Evolutionary conservation across 2,888 invertebrate genomes (phyloP), one percentile per base, ranked within the genome.

Genomic region (Hedychridium roseum): DNA sequence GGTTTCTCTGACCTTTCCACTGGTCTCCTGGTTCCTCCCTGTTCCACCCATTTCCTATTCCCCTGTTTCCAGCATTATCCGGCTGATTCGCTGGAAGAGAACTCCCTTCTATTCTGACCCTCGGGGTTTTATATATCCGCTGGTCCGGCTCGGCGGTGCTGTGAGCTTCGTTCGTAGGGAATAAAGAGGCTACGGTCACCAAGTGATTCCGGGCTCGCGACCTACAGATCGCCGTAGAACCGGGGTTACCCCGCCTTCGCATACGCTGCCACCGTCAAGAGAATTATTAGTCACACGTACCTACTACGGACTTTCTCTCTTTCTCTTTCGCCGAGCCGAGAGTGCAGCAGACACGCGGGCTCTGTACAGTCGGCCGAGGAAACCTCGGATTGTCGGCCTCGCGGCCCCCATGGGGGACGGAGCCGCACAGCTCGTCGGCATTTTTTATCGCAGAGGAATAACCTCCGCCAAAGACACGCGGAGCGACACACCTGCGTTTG

Each of bases 171-270:
- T n/a, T n/a, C 27, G 34, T 37, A 36, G 40, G 36, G 48, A 49
- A 60, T 57, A 57, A 60, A 54, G 53, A 60, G 60, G 49, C 50
- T 49, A 49, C 46, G 55, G 55, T 50, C 54, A 53, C 52, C 42
- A 52, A 57, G 52, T 50, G 50, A 50, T 62, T 52, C 42, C 35
- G n/a, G n/a, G n/a, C n/a, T n/a, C n/a, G 39, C 51, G 62, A 58
- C 55, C 55, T 54, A 52, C 37, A 34, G 38, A 52, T n/a, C n/a
- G n/a, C n/a, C n/a, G n/a, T 35, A 49, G 45, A 26, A 31, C 14
- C 20, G 14, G 38, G 34, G 46, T 39, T 41, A 43, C 34, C 11
- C 31, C 14, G 11, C 11, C 4, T 5, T 7, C 14, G 31, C 31
- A 11, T 9, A 23, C 23, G 9, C 9, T 45, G 34, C 37, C 40